Conservation (phyloP, 1,140 invertebrate species). For the Lepidostoma basale region DNA sequence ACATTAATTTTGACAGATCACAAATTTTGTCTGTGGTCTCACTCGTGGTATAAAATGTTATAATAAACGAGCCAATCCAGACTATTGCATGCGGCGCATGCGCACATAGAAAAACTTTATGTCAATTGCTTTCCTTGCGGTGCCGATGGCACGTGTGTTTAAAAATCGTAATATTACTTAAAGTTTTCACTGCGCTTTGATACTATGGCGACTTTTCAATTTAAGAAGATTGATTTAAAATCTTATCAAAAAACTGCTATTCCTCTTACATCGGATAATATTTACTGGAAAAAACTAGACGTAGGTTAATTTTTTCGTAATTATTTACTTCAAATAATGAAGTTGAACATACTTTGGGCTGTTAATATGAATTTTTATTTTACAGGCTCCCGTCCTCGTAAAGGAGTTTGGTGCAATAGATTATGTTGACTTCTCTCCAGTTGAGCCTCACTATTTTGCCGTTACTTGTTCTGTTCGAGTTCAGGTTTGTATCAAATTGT, state of each 20-base stretch:
- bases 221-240: constrained; percentile 76
- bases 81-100: no score
- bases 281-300: constrained; percentile 85
- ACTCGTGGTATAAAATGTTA: no score
- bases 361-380: constrained; percentile 42
- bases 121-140: no score
- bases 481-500: constrained; percentile 60
- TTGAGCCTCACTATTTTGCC: constrained; percentile 86
- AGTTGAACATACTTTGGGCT: constrained; percentile 33
- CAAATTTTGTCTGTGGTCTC: no score
- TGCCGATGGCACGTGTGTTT: no score
- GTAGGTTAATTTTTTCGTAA: constrained; percentile 60
- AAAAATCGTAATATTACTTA: no score
- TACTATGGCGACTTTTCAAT: constrained; percentile 57
- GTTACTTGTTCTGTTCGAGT: constrained; percentile 89
- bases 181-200: no score
- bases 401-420: constrained; percentile 93
- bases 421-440: constrained; percentile 87
- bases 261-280: constrained; percentile 73
- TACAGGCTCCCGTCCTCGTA: constrained; percentile 81
- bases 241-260: constrained; percentile 71
- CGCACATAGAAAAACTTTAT: no score
- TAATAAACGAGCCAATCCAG: no score
- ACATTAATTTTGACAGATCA: no score
- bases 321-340: constrained; percentile 13